phyloP scores from a whole-genome alignment of 2,797 vertebrate genomes.

The Masticophis lateralis region DNA sequence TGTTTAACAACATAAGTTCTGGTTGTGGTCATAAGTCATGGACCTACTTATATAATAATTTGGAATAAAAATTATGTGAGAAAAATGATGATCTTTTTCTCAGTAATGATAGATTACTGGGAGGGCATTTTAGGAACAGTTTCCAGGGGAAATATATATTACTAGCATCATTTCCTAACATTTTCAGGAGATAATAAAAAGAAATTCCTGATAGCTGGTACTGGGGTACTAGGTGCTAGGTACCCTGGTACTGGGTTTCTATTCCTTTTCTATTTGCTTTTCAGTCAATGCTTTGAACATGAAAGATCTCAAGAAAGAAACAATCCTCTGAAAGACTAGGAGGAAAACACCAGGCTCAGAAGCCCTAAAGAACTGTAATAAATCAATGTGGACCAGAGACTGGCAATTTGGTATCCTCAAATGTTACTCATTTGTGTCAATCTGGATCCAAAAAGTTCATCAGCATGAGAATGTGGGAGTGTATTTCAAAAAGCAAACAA shows the following conservation, averaged over 20 bases:
- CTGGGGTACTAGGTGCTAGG: no score
- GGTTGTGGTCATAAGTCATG: background rate
- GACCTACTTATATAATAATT: background rate
- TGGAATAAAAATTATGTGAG: background rate
- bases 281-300: background rate
- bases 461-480: background rate
- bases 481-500: background rate
- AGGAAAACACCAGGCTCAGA: background rate
- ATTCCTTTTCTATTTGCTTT: background rate
- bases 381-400: background rate
- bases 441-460: background rate
- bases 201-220: background rate
- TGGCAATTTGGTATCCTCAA: background rate
- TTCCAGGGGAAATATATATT: background rate
- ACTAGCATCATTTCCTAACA: background rate
- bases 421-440: background rate
- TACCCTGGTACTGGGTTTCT: accelerated
- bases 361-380: background rate
- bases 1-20: background rate
- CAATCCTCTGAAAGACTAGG: background rate
- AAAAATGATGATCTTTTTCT: background rate
- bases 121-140: background rate
- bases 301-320: background rate
- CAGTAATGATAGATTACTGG: background rate
- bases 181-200: background rate